phyloP scores from a whole-genome alignment of 1,140 invertebrate species.

The Homarus americanus region DNA sequence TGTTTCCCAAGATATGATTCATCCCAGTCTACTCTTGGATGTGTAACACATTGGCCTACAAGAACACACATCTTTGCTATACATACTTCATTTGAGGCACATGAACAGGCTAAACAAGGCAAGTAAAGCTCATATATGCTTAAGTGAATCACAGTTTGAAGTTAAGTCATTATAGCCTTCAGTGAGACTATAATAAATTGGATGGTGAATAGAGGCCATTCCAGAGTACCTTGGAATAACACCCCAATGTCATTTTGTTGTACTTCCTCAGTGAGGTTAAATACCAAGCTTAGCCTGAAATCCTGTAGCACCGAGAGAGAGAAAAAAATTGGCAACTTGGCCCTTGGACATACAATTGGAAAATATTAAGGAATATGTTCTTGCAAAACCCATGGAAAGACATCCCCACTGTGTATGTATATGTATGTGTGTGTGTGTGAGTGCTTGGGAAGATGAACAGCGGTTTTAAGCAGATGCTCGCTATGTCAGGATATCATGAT shows the following conservation, averaged over 20 bases:
- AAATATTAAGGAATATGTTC: conserved; percentile 66
- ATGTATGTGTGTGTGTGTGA: conserved; percentile 45
- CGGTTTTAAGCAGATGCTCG: conserved; percentile 41
- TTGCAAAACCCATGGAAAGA: conserved; percentile 70
- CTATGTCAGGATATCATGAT: conserved; percentile 32
- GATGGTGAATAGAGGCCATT: conserved; percentile 55
- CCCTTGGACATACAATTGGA: conserved; percentile 54
- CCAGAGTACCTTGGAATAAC: conserved; percentile 29
- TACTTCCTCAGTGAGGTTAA: conserved; percentile 71
- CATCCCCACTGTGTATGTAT: conserved; percentile 63
- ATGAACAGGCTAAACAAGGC: conserved; percentile 72
- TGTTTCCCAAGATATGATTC: conserved; percentile 40
- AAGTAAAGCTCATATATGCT: conserved; percentile 72
- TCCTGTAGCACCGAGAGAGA: conserved; percentile 68
- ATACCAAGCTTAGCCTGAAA: conserved; percentile 71
- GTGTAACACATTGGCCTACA: conserved; percentile 66
- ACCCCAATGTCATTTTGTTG: conserved; percentile 64
- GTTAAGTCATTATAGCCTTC: conserved; percentile 59
- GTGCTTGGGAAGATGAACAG: conserved; percentile 49
- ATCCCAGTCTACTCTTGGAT: conserved; percentile 35
- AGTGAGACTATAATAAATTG: conserved; percentile 56
- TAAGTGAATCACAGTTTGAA: conserved; percentile 70
- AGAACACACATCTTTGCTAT: conserved; percentile 67
- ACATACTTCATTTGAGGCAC: conserved; percentile 65
- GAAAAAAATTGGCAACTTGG: conserved; percentile 56